Evolutionary conservation across 1,140 invertebrate genomes (phyloP), one percentile per base, ranked within the genome.

Genomic region (Odontomachus brunneus): DNA sequence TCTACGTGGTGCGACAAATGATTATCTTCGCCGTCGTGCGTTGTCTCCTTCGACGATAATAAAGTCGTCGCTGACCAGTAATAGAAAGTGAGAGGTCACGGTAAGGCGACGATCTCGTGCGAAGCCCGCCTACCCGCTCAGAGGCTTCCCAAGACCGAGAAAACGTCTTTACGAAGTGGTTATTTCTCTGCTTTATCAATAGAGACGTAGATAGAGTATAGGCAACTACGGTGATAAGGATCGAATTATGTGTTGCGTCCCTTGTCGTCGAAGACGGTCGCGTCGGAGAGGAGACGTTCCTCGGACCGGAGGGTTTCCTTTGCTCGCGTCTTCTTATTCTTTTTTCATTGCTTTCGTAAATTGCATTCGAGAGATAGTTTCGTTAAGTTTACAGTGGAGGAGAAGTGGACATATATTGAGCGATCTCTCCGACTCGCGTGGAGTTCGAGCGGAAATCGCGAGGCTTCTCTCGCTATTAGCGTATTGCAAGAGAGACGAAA

Each of bases 151-250:
- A 12, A 14, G 57, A 75, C 63, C 59, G 26, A 11, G 19, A 24
- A 62, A 51, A 63, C 22, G 19, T 44, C 63, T 83, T 11, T 11
- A n/a, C 67, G 44, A 60, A 53, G 81, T 85, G 66, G 75, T 85
- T 83, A 84, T 76, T 82, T 33, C 0, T 44, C 9, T 44, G 3
- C 9, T 85, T 81, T 83, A 80, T 89, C 76, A 76, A 88, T 71
- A 89, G 69, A 74, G 86, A 90, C 80, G n/a, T n/a, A 89, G 87
- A 83, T 87, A 89, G 82, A 89, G 84, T 88, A 88, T 88, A 91
- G 89, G 90, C 90, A 91, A 89, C 90, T 91, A 91, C 91, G 91
- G 91, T 91, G 90, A 91, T 91, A 22, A 90, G 89, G 85, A 91
- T 90, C 87, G 86, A 91, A 76, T 90, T 90, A 81, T 53, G 38